Percentiles rank a stretch among this genome's conserved stretches.
phyloP scores from a whole-genome alignment of 2,113 vertebrate species.

The Malurus melanocephalus region DNA sequence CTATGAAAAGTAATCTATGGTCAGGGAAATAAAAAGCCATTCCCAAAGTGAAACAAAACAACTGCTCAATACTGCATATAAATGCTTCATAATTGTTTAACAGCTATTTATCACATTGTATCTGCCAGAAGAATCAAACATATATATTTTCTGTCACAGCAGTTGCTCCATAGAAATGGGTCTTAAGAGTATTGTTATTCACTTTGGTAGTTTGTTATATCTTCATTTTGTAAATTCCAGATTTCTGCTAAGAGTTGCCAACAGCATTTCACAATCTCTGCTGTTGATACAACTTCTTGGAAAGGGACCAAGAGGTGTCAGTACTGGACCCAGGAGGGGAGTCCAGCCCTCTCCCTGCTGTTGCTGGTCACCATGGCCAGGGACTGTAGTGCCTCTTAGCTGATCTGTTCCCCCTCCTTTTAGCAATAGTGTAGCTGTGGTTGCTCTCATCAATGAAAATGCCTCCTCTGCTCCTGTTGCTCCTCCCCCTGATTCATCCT shows the following conservation, averaged over 20 bases:
- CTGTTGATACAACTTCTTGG: background rate
- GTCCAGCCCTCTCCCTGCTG: background rate
- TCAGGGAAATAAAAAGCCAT: background rate
- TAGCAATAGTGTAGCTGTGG: background rate
- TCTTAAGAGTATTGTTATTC: background rate
- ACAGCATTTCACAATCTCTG: background rate
- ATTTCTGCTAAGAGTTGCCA: background rate
- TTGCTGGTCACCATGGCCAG: fast-evolving
- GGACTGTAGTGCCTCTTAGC: fast-evolving
- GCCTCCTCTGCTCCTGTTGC: background rate
- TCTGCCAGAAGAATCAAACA: background rate
- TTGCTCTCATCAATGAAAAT: background rate
- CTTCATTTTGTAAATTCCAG: background rate
- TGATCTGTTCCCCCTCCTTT: background rate
- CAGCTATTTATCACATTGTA: background rate
- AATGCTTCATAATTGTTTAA: background rate
- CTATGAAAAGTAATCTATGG: background rate
- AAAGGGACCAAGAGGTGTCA: background rate
- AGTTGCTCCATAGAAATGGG: background rate
- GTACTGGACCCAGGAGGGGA: background rate
- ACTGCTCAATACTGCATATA: background rate
- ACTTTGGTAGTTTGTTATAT: background rate
- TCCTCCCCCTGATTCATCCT: background rate
- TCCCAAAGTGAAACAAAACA: background rate
- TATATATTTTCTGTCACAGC: background rate